Evolutionary conservation across 2,797 vertebrate species (phyloP).

Genomic region (Centropyge bicolor): DNA sequence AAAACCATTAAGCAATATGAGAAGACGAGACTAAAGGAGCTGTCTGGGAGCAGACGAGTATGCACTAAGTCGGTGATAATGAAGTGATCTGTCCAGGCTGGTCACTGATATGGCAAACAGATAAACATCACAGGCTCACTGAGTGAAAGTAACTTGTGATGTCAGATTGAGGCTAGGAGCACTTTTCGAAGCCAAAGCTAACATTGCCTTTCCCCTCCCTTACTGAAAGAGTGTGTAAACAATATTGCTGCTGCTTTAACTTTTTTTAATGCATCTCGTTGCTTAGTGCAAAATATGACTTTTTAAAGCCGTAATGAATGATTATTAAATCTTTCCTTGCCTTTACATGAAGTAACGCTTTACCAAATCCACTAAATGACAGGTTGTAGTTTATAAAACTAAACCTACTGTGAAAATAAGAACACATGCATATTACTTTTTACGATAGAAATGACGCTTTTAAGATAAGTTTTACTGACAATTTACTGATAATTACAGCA

Average conservation of each 20-base stretch:
- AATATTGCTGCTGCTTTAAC: not conserved
- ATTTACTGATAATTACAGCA: not conserved
- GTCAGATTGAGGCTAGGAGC: conserved; percentile 71
- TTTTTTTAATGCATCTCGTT: not conserved
- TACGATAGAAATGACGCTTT: not conserved
- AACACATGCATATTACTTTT: not conserved
- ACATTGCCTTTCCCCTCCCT: conserved; percentile 36
- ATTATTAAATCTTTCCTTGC: not conserved
- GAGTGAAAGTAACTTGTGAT: conserved; percentile 72
- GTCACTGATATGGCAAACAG: conserved; percentile 79
- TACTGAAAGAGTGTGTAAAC: conserved; percentile 16
- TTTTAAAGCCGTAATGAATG: not conserved
- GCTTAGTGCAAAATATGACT: not conserved
- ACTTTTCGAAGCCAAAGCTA: conserved; percentile 55
- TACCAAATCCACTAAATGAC: not conserved
- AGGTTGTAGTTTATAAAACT: conserved; percentile 1
- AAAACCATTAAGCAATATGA: conserved; percentile 63
- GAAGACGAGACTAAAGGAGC: conserved; percentile 56
- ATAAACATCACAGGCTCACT: conserved; percentile 80
- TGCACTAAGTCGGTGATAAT: conserved; percentile 77
- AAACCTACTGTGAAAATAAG: not conserved
- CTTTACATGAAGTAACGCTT: not conserved
- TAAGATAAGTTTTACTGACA: not conserved
- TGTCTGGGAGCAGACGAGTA: conserved; percentile 68
- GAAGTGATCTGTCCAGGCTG: conserved; percentile 81